A percentile compares a stretch with the other conserved stretches of the same genome.
Conservation (phyloP, 1,140 invertebrate species). For the Drosophila serrata region DNA sequence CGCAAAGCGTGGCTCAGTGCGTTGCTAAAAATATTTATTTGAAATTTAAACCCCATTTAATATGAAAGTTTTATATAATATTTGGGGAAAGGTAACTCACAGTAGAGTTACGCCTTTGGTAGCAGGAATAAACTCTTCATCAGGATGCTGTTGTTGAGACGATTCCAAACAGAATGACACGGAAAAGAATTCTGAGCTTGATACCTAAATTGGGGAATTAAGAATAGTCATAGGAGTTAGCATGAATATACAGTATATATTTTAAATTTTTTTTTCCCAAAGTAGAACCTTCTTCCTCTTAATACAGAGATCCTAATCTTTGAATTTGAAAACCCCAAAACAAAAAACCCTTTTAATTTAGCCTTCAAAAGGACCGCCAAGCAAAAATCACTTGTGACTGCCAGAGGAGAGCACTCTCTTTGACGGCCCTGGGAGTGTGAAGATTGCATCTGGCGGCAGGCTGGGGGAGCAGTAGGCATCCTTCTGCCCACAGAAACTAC, state of each 20-base stretch:
- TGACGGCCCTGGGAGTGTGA: slow-evolving; percentile 36
- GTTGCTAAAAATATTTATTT: slow-evolving; percentile 82
- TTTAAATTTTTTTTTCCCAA: neutral
- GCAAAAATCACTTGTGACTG: slow-evolving; percentile 20
- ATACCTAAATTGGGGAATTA: slow-evolving; percentile 86
- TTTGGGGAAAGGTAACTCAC: slow-evolving; percentile 86
- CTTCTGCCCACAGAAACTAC: slow-evolving; percentile 35
- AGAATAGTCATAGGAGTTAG: neutral
- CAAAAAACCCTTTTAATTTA: slow-evolving; percentile 21
- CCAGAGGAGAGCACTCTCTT: slow-evolving; percentile 29
- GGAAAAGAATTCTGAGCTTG: slow-evolving; percentile 91
- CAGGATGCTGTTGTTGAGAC: slow-evolving; percentile 58
- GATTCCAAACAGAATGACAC: slow-evolving; percentile 89
- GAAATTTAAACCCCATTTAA: neutral
- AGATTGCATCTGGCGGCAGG: slow-evolving; percentile 31
- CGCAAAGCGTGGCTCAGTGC: slow-evolving; percentile 85
- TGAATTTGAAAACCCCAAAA: slow-evolving; percentile 20
- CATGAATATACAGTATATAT: neutral
- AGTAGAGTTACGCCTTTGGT: slow-evolving; percentile 89
- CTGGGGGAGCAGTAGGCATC: neutral
- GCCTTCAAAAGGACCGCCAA: slow-evolving; percentile 27
- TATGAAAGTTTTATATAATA: too few species aligned
- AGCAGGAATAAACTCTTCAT: slow-evolving; percentile 89
- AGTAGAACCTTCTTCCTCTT: neutral
- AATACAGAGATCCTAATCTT: slow-evolving; percentile 18